Evolutionary conservation across 2,888 invertebrate genomes (phyloP).

Genomic region (Drosophila macrothrix): DNA sequence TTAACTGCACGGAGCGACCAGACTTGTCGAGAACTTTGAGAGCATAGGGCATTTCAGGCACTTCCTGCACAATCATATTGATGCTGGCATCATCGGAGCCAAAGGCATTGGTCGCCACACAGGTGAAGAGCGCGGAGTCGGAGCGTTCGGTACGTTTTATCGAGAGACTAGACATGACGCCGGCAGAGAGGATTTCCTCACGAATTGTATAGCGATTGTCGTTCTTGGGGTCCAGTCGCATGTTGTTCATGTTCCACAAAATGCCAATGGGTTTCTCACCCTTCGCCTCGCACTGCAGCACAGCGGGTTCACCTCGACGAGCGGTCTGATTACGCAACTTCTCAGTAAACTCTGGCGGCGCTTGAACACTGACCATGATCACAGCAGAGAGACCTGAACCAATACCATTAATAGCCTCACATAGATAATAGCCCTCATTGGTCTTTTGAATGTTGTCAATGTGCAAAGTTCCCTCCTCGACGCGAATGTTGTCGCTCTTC

Average conservation of each 20-base stretch:
- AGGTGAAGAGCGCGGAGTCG: constrained; percentile 95
- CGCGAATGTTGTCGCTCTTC: constrained; percentile 95
- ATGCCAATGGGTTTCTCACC: constrained; percentile 98
- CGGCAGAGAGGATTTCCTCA: constrained; percentile 94
- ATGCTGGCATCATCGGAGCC: constrained; percentile 98
- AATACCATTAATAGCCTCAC: constrained; percentile 98
- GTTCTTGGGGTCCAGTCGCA: constrained; percentile 94
- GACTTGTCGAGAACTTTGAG: constrained; percentile 95
- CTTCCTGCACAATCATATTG: constrained; percentile 96
- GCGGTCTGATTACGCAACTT: constrained; percentile 96
- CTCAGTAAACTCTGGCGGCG: constrained; percentile 96
- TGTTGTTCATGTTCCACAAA: constrained; percentile 97
- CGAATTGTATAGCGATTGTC: constrained; percentile 93
- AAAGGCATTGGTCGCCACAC: constrained; percentile 96
- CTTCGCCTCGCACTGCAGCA: constrained; percentile 95
- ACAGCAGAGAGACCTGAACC: constrained; percentile 97
- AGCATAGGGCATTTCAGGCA: constrained; percentile 93
- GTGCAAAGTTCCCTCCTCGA: constrained; percentile 96
- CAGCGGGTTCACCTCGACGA: constrained; percentile 95
- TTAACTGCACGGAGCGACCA: constrained; percentile 94
- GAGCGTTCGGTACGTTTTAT: constrained; percentile 95
- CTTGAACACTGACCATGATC: constrained; percentile 97
- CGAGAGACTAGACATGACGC: constrained; percentile 94
- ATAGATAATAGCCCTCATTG: constrained; percentile 97
- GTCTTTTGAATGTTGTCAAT: constrained; percentile 96